Percentiles rank a stretch among this genome's conserved stretches.
Evolutionary conservation across 2,888 invertebrate genomes (phyloP).

Genomic region (Macaria notata): DNA sequence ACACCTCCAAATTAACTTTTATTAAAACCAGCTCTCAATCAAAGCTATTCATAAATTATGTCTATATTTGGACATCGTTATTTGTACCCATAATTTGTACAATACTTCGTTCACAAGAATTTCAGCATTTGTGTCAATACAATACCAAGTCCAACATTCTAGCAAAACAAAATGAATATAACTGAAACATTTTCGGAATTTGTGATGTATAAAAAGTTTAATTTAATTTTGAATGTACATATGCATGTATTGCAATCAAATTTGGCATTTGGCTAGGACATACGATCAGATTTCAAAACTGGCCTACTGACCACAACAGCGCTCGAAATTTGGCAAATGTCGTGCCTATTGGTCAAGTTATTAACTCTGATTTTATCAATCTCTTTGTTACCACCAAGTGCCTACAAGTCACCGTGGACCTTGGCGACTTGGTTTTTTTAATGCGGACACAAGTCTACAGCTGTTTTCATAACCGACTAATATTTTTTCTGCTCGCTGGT

Average conservation of each 20-base stretch:
- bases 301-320: constrained; percentile 14
- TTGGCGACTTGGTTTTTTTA: constrained; percentile 26
- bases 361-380: constrained; percentile 39
- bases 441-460: constrained; percentile 10
- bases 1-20: too few species aligned
- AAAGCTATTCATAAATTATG: too few species aligned
- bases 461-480: constrained; percentile 15
- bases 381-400: constrained; percentile 33
- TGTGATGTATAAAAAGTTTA: too few species aligned
- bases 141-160: constrained; percentile 1
- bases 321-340: constrained; percentile 35
- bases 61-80: too few species aligned
- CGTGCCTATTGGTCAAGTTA: constrained; percentile 38
- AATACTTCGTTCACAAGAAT: neutral
- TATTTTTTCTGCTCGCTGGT: constrained; percentile 3
- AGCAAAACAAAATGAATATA: neutral
- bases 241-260: too few species aligned
- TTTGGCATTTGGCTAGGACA: neutral
- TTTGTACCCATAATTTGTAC: neutral
- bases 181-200: too few species aligned
- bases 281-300: constrained; percentile 18
- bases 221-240: too few species aligned
- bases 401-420: constrained; percentile 22
- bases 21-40: too few species aligned
- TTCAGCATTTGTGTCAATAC: neutral